Evolutionary conservation across 1,140 invertebrate species (phyloP).

Genomic region (Bombus polaris): DNA sequence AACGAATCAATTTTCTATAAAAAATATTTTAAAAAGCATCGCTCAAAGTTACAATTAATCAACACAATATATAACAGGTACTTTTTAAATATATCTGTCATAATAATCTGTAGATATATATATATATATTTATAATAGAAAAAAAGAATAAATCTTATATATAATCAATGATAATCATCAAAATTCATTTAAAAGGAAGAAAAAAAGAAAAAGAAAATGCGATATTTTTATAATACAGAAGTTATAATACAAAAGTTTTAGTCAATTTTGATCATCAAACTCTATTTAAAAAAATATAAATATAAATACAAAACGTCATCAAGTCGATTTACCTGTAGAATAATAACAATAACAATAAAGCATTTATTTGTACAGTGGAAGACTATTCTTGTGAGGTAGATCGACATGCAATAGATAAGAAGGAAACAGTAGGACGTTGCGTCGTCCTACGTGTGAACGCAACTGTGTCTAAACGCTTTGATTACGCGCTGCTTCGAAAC

Average conservation of each 20-base stretch:
- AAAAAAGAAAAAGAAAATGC: background rate
- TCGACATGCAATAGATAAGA: slow-evolving; percentile 42
- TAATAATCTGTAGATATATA: too few species aligned
- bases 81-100: too few species aligned
- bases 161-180: background rate
- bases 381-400: slow-evolving; percentile 29
- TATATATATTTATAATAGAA: too few species aligned
- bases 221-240: background rate
- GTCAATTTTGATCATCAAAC: background rate
- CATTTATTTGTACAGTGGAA: slow-evolving; percentile 26
- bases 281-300: background rate
- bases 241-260: background rate
- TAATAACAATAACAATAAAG: slow-evolving; percentile 19
- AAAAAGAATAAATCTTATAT: too few species aligned
- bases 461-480: slow-evolving; percentile 51
- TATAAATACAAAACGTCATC: background rate
- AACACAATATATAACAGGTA: background rate
- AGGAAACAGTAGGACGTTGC: background rate
- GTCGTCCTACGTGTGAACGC: slow-evolving; percentile 33
- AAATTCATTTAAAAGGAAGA: background rate
- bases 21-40: background rate
- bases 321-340: slow-evolving; percentile 4
- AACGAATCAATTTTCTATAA: background rate
- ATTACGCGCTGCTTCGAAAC: slow-evolving; percentile 32
- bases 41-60: background rate